Evolutionary conservation across 2,113 vertebrate genomes (phyloP).

Genomic region (Chitala chitala): DNA sequence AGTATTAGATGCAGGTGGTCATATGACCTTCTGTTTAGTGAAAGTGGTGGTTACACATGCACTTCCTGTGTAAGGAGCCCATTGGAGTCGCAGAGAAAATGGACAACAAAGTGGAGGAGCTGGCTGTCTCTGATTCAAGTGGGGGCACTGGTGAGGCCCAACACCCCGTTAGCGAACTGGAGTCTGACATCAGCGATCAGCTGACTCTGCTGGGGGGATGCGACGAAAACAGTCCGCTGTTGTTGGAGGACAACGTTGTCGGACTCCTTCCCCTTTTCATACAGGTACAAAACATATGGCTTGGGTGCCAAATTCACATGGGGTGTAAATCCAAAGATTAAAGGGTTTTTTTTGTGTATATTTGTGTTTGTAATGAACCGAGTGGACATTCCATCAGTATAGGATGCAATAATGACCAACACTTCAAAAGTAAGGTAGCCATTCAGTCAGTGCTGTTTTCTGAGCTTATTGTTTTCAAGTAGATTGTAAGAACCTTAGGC

Average conservation of each 20-base stretch:
- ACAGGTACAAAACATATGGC: slow-evolving; percentile 51
- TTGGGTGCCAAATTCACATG: neutral
- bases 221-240: neutral
- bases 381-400: no score
- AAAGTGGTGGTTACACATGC: neutral
- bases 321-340: neutral
- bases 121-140: slow-evolving; percentile 46
- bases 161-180: slow-evolving; percentile 2
- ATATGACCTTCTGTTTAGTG: neutral
- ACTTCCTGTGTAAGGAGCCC: slow-evolving; percentile 30
- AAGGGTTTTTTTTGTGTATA: neutral
- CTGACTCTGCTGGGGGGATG: slow-evolving; percentile 45
- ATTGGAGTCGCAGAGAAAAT: slow-evolving; percentile 49
- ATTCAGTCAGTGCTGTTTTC: no score
- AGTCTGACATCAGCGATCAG: slow-evolving; percentile 44
- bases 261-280: slow-evolving; percentile 54
- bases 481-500: neutral
- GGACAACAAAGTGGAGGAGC: slow-evolving; percentile 60
- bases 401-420: no score
- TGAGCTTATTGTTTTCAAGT: no score
- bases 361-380: no score
- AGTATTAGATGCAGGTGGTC: neutral
- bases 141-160: slow-evolving; percentile 23
- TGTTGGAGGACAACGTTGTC: slow-evolving; percentile 41
- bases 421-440: no score